A percentile compares a stretch with the other conserved stretches of the same genome.
Conservation (phyloP, 1,140 invertebrate genomes). For the Lycorma delicatula region DNA sequence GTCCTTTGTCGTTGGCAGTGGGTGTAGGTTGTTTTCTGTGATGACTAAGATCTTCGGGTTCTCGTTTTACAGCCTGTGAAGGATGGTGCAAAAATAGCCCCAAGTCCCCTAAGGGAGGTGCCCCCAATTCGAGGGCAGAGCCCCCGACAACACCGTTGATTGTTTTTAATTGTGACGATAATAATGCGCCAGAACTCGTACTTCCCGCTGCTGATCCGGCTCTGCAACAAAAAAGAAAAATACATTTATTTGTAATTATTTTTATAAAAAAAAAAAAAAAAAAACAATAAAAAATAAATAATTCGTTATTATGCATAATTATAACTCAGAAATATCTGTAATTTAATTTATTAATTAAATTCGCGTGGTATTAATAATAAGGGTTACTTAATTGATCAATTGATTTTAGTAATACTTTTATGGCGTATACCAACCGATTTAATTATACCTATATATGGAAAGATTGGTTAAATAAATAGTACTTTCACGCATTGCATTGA, state of each 20-base stretch:
- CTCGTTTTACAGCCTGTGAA: constrained; percentile 48
- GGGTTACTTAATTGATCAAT: too few relatives aligned
- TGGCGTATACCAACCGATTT: too few relatives aligned
- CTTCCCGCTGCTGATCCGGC: constrained; percentile 37
- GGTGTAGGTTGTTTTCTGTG: constrained; percentile 36
- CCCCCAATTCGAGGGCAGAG: constrained; percentile 42
- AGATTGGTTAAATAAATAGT: too few relatives aligned
- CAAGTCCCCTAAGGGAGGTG: constrained; percentile 46
- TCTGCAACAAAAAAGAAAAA: constrained; percentile 19
- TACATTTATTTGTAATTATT: neutral
- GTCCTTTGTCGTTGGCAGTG: constrained; percentile 29
- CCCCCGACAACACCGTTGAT: constrained; percentile 48
- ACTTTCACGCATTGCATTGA: too few relatives aligned
- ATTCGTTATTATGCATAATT: too few relatives aligned
- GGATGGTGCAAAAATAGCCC: constrained; percentile 51
- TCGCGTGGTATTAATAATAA: too few relatives aligned
- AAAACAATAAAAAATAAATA: too few relatives aligned
- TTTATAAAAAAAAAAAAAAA: neutral
- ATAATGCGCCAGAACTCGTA: constrained; percentile 37
- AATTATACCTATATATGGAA: too few relatives aligned
- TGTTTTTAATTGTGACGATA: constrained; percentile 39
- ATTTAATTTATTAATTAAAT: too few relatives aligned
- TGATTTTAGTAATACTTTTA: too few relatives aligned
- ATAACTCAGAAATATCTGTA: too few relatives aligned
- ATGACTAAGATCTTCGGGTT: constrained; percentile 54